Conservation (phyloP, 2,888 invertebrate genomes). For the Coenonympha glycerion region DNA sequence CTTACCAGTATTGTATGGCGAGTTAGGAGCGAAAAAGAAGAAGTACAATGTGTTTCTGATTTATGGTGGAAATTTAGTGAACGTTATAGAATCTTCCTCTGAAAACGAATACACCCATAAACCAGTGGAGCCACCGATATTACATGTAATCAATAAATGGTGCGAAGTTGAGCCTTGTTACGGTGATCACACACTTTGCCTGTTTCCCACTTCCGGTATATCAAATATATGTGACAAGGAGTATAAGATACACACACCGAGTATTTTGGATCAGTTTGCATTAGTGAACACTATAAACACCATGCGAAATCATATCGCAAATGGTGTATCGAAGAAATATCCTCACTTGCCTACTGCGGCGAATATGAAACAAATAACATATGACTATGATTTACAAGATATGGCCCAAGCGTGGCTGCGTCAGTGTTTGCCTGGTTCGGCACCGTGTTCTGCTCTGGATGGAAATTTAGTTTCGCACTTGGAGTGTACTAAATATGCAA, state of each 20-base stretch:
- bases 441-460: conserved; percentile 57
- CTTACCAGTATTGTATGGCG: conserved; percentile 54
- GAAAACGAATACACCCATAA: conserved; percentile 16
- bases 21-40: conserved; percentile 33
- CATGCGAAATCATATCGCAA: conserved; percentile 63
- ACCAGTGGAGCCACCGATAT: conserved; percentile 11
- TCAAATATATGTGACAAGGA: conserved; percentile 46
- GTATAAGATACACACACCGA: conserved; percentile 45
- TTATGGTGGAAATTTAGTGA: conserved; percentile 38
- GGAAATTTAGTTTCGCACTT: conserved; percentile 52
- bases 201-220: conserved; percentile 40
- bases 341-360: conserved; percentile 54
- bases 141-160: conserved; percentile 49
- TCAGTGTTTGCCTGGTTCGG: conserved; percentile 62
- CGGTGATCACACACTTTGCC: conserved; percentile 65
- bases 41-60: conserved; percentile 45
- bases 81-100: conserved; percentile 38
- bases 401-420: conserved; percentile 58
- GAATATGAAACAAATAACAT: conserved; percentile 62
- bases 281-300: conserved; percentile 59
- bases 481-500: conserved; percentile 59
- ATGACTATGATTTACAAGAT: conserved; percentile 57
- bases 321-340: conserved; percentile 43
- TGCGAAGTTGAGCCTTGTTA: conserved; percentile 57
- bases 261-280: conserved; percentile 43